These are phyloP conservation scores for Phymatocera aterrima DNA, from an alignment of 2,888 invertebrate genomes.

Conservation along the genomic window DNA sequence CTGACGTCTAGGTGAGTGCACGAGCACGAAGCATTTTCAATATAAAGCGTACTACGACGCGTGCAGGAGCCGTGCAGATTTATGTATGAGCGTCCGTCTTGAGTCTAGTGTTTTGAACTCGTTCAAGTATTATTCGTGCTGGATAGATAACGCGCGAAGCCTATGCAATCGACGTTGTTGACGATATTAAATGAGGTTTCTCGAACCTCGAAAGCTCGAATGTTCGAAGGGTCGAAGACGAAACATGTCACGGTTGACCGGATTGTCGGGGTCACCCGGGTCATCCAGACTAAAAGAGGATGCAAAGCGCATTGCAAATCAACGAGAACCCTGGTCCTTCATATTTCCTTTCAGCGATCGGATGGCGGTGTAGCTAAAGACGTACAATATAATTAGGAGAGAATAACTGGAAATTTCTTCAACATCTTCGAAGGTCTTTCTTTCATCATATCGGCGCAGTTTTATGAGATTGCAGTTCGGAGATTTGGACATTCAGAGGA, in stretches of 20 bases:
- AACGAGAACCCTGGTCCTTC: background rate
- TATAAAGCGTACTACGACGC: background rate
- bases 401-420: background rate
- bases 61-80: background rate
- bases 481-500: background rate
- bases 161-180: constrained; percentile 6
- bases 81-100: background rate
- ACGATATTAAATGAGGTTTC: constrained; percentile 19
- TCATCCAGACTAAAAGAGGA: constrained; percentile 21
- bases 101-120: constrained; percentile 4
- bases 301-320: background rate
- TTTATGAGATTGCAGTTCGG: background rate
- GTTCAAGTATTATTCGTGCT: background rate
- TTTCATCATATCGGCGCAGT: background rate
- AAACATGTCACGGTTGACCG: background rate
- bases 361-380: background rate
- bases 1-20: background rate
- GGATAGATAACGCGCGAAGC: background rate
- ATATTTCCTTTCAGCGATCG: background rate
- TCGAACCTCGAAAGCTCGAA: constrained; percentile 40
- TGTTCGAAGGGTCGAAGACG: constrained; percentile 22
- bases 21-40: constrained; percentile 21
- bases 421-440: background rate
- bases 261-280: constrained; percentile 35
- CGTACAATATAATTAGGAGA: background rate